Conservation (phyloP, 1,140 invertebrate species). For the Xylocopa sonorina region DNA sequence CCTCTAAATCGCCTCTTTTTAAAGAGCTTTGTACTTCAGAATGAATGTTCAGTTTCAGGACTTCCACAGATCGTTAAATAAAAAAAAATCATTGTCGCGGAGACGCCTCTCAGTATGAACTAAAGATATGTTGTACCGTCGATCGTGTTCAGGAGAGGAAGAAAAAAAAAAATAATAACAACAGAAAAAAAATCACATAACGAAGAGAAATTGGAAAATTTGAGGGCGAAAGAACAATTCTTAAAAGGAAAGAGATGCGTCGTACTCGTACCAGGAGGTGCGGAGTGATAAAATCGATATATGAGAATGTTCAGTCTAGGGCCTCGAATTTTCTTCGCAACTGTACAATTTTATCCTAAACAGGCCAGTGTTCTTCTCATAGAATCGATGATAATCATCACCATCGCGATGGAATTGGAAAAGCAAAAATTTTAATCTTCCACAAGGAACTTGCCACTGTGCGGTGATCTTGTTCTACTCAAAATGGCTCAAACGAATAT, state of each 20-base stretch:
- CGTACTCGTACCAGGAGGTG: not conserved
- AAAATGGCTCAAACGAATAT: not conserved
- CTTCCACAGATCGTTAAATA: conserved; percentile 25
- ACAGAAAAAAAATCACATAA: no score
- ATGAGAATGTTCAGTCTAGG: conserved; percentile 11
- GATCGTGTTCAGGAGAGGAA: not conserved
- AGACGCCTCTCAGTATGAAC: conserved; percentile 7
- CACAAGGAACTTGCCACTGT: conserved; percentile 2
- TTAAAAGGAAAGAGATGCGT: not conserved
- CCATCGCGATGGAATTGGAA: conserved; percentile 16
- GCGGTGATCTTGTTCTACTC: not conserved
- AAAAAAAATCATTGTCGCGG: conserved; percentile 23
- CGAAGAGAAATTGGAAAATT: not conserved
- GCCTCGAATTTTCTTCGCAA: not conserved
- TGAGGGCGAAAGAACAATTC: not conserved
- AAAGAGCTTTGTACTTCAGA: conserved; percentile 66
- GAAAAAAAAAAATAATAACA: no score
- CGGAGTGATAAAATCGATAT: conserved; percentile 3
- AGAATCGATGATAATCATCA: conserved; percentile 5
- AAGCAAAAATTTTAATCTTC: not conserved
- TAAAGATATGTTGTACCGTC: not conserved
- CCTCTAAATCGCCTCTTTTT: conserved; percentile 29
- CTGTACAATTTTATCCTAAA: conserved; percentile 29
- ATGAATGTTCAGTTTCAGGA: conserved; percentile 60
- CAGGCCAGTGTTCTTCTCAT: not conserved